phyloP scores from a whole-genome alignment of 2,888 invertebrate genomes.

The Cantharis nigra region DNA sequence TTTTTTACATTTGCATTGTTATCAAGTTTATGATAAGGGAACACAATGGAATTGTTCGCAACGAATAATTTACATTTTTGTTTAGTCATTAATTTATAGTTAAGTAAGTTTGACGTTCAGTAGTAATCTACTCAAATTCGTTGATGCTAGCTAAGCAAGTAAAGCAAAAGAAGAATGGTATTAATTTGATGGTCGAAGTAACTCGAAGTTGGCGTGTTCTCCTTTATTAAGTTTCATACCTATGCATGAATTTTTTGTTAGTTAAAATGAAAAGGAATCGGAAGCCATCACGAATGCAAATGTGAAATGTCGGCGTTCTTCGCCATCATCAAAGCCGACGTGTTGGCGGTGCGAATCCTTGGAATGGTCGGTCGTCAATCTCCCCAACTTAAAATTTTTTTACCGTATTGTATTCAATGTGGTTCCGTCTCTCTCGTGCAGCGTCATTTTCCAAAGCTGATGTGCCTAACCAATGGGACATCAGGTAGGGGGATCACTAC shows the following conservation, averaged over 20 bases:
- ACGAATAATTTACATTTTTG: background rate
- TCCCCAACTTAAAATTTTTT: constrained; percentile 40
- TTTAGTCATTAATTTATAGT: background rate
- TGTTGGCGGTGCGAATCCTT: constrained; percentile 30
- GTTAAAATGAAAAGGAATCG: constrained; percentile 16
- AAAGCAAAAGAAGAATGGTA: background rate
- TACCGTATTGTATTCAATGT: constrained; percentile 20
- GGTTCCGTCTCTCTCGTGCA: constrained; percentile 24
- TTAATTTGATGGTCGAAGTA: background rate
- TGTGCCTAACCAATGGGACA: constrained; percentile 48
- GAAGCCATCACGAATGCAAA: constrained; percentile 32
- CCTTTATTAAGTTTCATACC: background rate
- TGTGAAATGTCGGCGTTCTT: constrained; percentile 30
- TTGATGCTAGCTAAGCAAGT: background rate
- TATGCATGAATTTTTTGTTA: background rate
- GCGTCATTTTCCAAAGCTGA: constrained; percentile 32
- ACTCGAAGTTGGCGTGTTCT: background rate
- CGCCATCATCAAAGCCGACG: constrained; percentile 28
- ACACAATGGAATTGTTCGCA: background rate
- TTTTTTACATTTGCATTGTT: background rate
- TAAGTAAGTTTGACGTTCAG: background rate
- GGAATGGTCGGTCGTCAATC: constrained; percentile 51
- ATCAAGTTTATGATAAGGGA: background rate
- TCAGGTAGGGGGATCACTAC: constrained; percentile 44
- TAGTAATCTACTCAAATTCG: background rate